phyloP scores from a whole-genome alignment of 2,888 invertebrate genomes.

The Timandra comae region DNA sequence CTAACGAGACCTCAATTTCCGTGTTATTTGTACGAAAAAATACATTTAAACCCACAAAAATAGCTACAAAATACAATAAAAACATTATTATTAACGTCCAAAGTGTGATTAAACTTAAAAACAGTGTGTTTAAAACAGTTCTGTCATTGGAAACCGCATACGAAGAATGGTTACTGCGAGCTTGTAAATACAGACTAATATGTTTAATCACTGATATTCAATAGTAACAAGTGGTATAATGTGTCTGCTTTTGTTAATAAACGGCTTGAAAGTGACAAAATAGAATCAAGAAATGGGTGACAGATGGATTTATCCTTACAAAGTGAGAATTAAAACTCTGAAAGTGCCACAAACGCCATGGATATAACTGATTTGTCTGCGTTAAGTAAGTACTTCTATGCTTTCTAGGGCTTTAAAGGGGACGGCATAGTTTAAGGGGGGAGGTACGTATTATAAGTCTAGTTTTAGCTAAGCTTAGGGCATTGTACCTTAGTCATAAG shows the following conservation, averaged over 20 bases:
- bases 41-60: not conserved
- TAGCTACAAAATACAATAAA: not conserved
- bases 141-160: conserved; percentile 21
- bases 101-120: conserved; percentile 13
- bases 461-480: no score
- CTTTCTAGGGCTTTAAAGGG: conserved; percentile 13
- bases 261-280: conserved; percentile 25
- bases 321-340: conserved; percentile 57
- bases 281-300: conserved; percentile 69
- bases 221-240: conserved; percentile 26
- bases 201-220: conserved; percentile 42
- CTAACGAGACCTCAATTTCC: conserved; percentile 16
- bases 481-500: no score
- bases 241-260: conserved; percentile 14
- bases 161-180: conserved; percentile 35
- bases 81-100: conserved; percentile 12
- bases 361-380: conserved; percentile 63
- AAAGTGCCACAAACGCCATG: conserved; percentile 47
- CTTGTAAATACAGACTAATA: conserved; percentile 51
- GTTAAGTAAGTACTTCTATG: conserved; percentile 54
- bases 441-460: no score
- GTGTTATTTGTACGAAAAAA: conserved; percentile 17
- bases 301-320: conserved; percentile 62
- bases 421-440: not conserved
- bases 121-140: conserved; percentile 16